Percentiles rank a stretch among this genome's conserved stretches.
phyloP scores from a whole-genome alignment of 2,113 vertebrate species.

The Tragulus kanchil region DNA sequence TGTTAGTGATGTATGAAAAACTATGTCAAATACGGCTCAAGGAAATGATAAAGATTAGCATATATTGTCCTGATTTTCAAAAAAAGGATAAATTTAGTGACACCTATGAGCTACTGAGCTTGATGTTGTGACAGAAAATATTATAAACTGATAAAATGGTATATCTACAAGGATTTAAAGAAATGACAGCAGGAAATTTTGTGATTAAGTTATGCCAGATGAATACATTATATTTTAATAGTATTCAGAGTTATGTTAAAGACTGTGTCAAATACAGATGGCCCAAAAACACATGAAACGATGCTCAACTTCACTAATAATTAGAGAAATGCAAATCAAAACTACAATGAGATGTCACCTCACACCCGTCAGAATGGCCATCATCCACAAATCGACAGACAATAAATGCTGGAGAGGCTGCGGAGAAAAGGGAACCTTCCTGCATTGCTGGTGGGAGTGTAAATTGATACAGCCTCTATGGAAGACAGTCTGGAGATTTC shows the following conservation, averaged over 20 bases:
- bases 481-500: no score
- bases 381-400: no score
- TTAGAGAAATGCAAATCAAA: no score
- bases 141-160: conserved; percentile 62
- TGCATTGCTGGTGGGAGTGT: no score
- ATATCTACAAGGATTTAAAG: conserved; percentile 56
- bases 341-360: no score
- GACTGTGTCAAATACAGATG: conserved; percentile 29
- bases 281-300: no score
- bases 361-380: no score
- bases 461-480: no score
- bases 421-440: no score
- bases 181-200: conserved; percentile 55
- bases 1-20: background rate
- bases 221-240: conserved; percentile 61
- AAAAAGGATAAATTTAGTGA: conserved; percentile 56
- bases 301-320: no score
- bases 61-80: background rate
- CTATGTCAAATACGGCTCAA: background rate
- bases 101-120: conserved; percentile 45
- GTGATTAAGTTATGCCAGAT: conserved; percentile 53
- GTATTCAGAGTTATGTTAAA: conserved; percentile 47
- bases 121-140: conserved; percentile 59
- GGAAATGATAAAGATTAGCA: conserved; percentile 16
- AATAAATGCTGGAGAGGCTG: no score